Evolutionary conservation across 2,888 invertebrate genomes (phyloP).

Genomic region (Hirtodrosophila alboralis): DNA sequence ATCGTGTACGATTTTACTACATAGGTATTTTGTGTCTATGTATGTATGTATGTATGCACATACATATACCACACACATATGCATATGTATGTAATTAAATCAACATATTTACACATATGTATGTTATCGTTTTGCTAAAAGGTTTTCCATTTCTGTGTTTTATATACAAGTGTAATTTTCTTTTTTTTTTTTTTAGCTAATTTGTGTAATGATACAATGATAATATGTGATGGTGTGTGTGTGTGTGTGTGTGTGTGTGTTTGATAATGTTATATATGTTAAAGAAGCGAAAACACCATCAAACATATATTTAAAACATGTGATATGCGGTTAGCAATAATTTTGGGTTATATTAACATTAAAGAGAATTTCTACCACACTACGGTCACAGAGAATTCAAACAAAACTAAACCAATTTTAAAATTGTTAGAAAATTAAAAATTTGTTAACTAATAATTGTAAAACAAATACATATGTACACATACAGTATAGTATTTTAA

Average conservation of each 20-base stretch:
- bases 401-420: conserved; percentile 30
- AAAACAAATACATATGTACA: conserved; percentile 30
- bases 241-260: conserved; percentile 11
- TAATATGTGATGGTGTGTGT: conserved; percentile 4
- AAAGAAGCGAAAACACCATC: conserved; percentile 57
- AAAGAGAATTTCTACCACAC: conserved; percentile 47
- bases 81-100: conserved; percentile 9
- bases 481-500: conserved; percentile 10
- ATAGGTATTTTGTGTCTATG: conserved; percentile 30
- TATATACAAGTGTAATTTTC: conserved; percentile 53
- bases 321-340: conserved; percentile 42
- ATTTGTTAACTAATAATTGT: conserved; percentile 10
- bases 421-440: conserved; percentile 10
- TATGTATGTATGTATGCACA: conserved; percentile 8
- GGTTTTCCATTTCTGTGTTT: conserved; percentile 23
- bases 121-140: conserved; percentile 44
- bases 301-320: conserved; percentile 48
- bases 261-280: conserved; percentile 9
- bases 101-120: conserved; percentile 27
- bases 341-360: conserved; percentile 37
- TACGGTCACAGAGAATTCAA: conserved; percentile 50
- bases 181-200: conserved; percentile 30
- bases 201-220: conserved; percentile 39
- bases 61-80: conserved; percentile 11
- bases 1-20: neutral